A percentile compares a stretch with the other conserved stretches of the same genome.
These are phyloP conservation scores for Drymonia ruficornis DNA, from an alignment of 2,888 invertebrate genomes.

Conservation along the genomic window DNA sequence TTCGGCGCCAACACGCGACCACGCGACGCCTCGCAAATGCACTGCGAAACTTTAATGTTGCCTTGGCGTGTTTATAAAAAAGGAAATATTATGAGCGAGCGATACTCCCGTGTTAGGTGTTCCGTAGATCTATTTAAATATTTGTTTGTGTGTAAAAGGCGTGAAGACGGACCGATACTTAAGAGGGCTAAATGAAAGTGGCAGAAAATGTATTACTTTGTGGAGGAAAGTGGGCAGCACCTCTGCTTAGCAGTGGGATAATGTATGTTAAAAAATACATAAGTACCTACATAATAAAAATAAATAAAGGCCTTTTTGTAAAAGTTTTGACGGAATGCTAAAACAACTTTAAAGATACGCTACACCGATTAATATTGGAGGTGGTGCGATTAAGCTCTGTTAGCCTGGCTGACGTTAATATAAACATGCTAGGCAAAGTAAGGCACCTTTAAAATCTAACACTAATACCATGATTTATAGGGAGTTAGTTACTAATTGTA, in stretches of 20 bases:
- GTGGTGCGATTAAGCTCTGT: background rate
- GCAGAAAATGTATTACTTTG: too few species aligned
- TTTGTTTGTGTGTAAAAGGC: background rate
- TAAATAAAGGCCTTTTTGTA: background rate
- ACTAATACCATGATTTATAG: too few species aligned
- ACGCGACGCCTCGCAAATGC: conserved; percentile 31
- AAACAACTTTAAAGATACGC: background rate
- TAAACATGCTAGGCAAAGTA: background rate
- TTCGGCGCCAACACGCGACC: conserved; percentile 34
- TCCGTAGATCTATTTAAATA: background rate
- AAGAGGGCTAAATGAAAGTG: too few species aligned
- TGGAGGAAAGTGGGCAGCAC: too few species aligned
- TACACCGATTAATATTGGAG: background rate
- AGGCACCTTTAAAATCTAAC: background rate
- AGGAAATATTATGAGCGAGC: background rate
- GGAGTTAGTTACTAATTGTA: too few species aligned
- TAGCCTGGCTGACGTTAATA: background rate
- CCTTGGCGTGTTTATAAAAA: conserved; percentile 44
- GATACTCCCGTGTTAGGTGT: background rate
- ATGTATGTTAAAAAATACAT: background rate
- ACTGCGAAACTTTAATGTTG: conserved; percentile 49
- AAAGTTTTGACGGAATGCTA: background rate
- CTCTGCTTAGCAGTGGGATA: background rate
- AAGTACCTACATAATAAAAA: background rate
- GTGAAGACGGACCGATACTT: too few species aligned